Evolutionary conservation across 1,140 invertebrate species (phyloP), one percentile per base, ranked within the genome.

Genomic region (Frieseomelitta varia): DNA sequence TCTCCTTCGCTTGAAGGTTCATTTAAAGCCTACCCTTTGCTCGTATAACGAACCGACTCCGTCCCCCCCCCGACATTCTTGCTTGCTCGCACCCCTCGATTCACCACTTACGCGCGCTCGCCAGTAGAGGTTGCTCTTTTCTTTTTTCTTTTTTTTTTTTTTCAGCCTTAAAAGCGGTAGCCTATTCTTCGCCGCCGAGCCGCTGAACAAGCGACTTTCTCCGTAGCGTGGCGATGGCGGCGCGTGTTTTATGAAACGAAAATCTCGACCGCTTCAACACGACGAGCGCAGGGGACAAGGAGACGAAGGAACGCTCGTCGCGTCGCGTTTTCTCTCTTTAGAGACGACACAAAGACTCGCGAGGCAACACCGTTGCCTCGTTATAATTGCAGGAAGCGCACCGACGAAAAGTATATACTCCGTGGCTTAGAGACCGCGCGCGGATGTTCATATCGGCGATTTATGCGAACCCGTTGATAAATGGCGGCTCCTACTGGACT

Each of bases 171-270:
- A 69, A 68, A 75, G 65, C 73, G 63, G 12, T 24, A 30, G 74
- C 51, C 55, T 82, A 72, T 87, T 79, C 85, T 72, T 8, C 6
- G 14, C 4, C 3, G 79, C 87, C 76, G 87, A 90, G 76, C 4
- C 10, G 81, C 87, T 79, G 87, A 90, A 76, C 84, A 73, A 87
- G 91, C 90, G 76, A 81, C 79, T 87, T 91, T 86, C 74, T 85
- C 87, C 81, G 88, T 74, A 73, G 69, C 73, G 39, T 8, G 14
- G n/a, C 75, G 61, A 75, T 65, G 82, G 81, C 12, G n/a, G n/a
- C 90, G 88, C 90, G 91, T 87, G 92, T 86, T 91, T 91, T 88
- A 89, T 90, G 81, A 88, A 89, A 91, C 87, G 90, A 87, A 90
- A 92, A 91, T 91, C 89, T 90, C 81, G 72, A 10, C 39, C 56